Evolutionary conservation across 92 coral and sea anemone species (phyloP).

Genomic region (Plumapathes pennacea): DNA sequence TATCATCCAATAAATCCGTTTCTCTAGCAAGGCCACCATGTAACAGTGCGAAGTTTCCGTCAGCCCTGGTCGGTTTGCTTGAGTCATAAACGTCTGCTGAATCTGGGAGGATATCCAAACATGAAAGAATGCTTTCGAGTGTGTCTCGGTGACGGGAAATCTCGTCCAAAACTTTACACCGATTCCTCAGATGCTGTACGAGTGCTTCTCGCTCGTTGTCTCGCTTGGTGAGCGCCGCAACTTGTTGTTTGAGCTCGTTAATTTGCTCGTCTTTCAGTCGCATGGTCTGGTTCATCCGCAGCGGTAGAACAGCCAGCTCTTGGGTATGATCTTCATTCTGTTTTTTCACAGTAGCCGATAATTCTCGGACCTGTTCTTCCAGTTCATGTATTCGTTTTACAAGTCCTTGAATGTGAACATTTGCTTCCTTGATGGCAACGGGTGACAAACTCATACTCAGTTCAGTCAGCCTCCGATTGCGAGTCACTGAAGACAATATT

Average conservation of each 20-base stretch:
- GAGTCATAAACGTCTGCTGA: no score
- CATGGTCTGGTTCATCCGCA: conserved; percentile 82
- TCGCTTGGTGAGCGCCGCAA: conserved; percentile 65
- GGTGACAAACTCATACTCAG: conserved; percentile 62
- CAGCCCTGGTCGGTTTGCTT: conserved; percentile 1
- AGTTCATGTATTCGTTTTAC: conserved; percentile 67
- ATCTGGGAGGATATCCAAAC: conserved; percentile 77
- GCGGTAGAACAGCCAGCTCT: conserved; percentile 75
- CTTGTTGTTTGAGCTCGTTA: conserved; percentile 50
- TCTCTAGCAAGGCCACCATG: conserved; percentile 32
- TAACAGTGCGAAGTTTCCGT: not conserved
- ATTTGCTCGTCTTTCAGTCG: conserved; percentile 87
- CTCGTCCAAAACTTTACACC: conserved; percentile 86
- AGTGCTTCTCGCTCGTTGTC: conserved; percentile 61
- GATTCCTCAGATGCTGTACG: conserved; percentile 74
- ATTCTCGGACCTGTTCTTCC: conserved; percentile 76
- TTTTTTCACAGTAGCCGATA: conserved; percentile 64
- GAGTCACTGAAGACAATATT: no score
- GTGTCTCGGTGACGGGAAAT: conserved; percentile 83
- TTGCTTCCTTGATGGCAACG: conserved; percentile 93
- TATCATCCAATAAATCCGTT: conserved; percentile 57
- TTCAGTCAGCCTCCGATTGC: no score
- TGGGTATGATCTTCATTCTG: conserved; percentile 85
- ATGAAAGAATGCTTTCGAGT: conserved; percentile 81
- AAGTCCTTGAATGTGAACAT: conserved; percentile 83